Evolutionary conservation across 2,797 vertebrate species (phyloP), one percentile per base, ranked within the genome.

Genomic region (Erpetoichthys calabaricus): DNA sequence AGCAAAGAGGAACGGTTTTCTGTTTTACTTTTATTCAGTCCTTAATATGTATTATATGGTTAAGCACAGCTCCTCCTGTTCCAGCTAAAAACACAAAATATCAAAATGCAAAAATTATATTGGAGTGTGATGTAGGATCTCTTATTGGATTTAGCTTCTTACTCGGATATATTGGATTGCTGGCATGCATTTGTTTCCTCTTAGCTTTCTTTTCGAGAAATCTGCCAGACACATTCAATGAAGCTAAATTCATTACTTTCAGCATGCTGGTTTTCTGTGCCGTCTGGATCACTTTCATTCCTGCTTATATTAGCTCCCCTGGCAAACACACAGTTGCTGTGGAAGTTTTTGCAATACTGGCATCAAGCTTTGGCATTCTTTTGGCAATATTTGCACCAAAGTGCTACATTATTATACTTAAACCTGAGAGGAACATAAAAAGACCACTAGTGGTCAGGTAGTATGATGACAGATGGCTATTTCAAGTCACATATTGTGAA

Each of bases 231-330:
- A 76, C 75, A 64, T 86, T 80, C 47, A 85, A 86, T 3, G 82
- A 84, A 59, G 80, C 80, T 2, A 85, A 81, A 60, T 77, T 77
- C 42, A 84, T 86, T 25, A 25, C 25, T 25, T 25, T 86, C 56
- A 85, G 79, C 61, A 82, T 83, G 73, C 62, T 85, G 2, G 84
- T 83, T 51, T 85, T 85, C 60, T 86, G 80, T 67, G 80, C 78
- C 1, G 82, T 86, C 6, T 84, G 81, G 82, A 70, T 84, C 54
- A 79, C 81, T 3, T 85, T 84, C 60, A 76, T 83, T 45, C 80
- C 81, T 7, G 79, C 78, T 45, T 85, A 85, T 55, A 62, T 81
- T 41, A 83, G 84, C 63, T 75, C 83, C 44, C 67, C 72, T 54
- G 82, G 82, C 41, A 84, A 83, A 63, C 83, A 81, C 50, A 77